Conservation (phyloP, 2,113 vertebrate species). For the Leuciscus idus region DNA sequence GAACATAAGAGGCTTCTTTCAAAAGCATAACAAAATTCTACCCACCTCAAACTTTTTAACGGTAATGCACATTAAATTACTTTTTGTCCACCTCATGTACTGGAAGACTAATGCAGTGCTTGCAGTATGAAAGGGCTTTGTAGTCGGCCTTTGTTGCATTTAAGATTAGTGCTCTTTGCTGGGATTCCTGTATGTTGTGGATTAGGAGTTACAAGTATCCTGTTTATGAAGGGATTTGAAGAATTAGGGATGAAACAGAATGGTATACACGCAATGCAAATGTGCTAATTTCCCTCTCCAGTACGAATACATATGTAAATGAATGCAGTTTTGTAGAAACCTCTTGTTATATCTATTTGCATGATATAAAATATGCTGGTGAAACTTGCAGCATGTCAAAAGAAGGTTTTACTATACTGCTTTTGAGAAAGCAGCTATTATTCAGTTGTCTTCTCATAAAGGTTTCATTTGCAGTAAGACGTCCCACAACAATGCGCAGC, state of each 20-base stretch:
- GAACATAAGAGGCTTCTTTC: background rate
- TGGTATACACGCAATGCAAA: background rate
- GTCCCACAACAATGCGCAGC: conserved; percentile 30
- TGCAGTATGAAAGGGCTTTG: conserved; percentile 17
- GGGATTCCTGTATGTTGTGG: conserved; percentile 29
- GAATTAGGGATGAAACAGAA: conserved; percentile 19
- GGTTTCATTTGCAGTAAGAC: conserved; percentile 12
- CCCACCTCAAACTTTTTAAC: background rate
- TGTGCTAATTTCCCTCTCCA: background rate
- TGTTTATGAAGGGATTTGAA: conserved; percentile 46
- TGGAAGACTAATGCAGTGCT: background rate
- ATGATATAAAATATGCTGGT: background rate
- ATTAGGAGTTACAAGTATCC: conserved; percentile 32
- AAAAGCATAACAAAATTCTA: background rate
- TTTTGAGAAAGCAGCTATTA: conserved; percentile 34
- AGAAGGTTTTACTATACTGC: conserved; percentile 15
- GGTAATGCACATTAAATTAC: background rate
- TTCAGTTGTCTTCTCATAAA: background rate
- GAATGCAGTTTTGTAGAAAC: background rate
- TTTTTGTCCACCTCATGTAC: background rate
- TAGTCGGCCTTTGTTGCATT: conserved; percentile 4
- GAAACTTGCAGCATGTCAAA: background rate
- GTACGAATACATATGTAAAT: background rate
- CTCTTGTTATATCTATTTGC: conserved; percentile 1
- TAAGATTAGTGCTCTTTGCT: conserved; percentile 23